Base-by-base conservation (phyloP, 2,797 vertebrate species). In the Melanotaenia nigrans region DNA sequence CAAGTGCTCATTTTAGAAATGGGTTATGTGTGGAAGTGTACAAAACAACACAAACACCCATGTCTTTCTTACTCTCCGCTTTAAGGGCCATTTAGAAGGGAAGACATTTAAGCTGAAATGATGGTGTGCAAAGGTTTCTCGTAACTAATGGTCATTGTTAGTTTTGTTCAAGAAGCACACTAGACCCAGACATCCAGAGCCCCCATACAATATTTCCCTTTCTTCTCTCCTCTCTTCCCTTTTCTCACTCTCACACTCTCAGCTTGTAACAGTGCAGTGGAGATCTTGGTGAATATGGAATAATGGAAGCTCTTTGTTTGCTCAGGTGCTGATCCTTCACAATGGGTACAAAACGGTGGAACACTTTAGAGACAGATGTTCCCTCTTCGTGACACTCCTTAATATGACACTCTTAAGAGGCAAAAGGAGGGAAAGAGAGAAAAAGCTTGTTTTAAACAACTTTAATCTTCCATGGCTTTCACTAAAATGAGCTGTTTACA, bases 291-390 rank as follows among this genome's bases (percentile, higher is more conserved):
- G 76, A 80, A 86, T 81, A 85, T 89, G 83, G 81, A 89, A 87
- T 90, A 93, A 94, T 92, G 89, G 88, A 81, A 79, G 81, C 71
- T 88, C 88, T 92, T 90, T 93, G 91, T 95, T 94, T 93, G 90
- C 90, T 94, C 93, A 94, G 92, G 92, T 94, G 92, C 85, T 32
- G 78, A 78, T 87, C 79, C 76, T 81, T 81, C 75, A 85, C 88
- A 88, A 90, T 90, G 79, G 84, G 81, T 47, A 70, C 81, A 93
- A 93, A 93, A 94, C 94, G 79, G 90, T 89, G 83, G 63, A 92
- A 87, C 89, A 88, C 89, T 94, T 91, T 87, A 86, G 85, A 91
- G 89, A 89, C 94, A 95, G 93, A 94, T 94, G 93, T 94, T 93
- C 81, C 79, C 90, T 88, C 91, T 94, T 93, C 85, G 91, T 89